Conservation (phyloP, 2,888 invertebrate species). For the Perithous albicinctus region DNA sequence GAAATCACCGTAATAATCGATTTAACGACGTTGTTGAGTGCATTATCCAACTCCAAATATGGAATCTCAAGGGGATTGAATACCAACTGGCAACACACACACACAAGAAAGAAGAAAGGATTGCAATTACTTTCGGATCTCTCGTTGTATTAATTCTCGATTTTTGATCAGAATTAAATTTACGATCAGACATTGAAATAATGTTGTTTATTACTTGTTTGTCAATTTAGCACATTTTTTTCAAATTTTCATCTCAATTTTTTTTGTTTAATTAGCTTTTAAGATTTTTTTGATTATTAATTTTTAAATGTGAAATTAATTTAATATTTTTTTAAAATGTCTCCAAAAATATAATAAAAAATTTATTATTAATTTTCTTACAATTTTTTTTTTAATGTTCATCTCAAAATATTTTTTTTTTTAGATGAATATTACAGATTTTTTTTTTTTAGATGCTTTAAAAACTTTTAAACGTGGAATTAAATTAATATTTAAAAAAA, state of each 20-base stretch:
- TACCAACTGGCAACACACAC: background rate
- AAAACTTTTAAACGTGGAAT: no score
- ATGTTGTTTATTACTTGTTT: slow-evolving; percentile 7
- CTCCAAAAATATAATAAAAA: no score
- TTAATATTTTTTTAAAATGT: no score
- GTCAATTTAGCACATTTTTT: background rate
- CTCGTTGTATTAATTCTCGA: slow-evolving; percentile 13
- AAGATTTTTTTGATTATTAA: no score
- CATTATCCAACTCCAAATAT: slow-evolving; percentile 26
- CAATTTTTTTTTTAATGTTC: no score
- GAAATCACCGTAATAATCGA: slow-evolving; percentile 25
- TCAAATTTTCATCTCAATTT: background rate
- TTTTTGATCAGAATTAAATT: slow-evolving; percentile 8
- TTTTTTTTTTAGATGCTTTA: no score
- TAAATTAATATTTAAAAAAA: no score
- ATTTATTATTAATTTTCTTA: no score
- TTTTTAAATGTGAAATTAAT: no score
- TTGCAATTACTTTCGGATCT: slow-evolving; percentile 13
- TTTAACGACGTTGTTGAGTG: slow-evolving; percentile 25
- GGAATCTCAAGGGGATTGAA: background rate
- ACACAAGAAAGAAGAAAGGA: background rate
- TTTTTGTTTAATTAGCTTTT: background rate
- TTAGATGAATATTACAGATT: no score
- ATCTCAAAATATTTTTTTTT: no score
- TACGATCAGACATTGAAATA: slow-evolving; percentile 15